These are phyloP conservation scores for Adrianichthys oophorus DNA, from an alignment of 2,797 vertebrate species.

Conservation along the genomic window DNA sequence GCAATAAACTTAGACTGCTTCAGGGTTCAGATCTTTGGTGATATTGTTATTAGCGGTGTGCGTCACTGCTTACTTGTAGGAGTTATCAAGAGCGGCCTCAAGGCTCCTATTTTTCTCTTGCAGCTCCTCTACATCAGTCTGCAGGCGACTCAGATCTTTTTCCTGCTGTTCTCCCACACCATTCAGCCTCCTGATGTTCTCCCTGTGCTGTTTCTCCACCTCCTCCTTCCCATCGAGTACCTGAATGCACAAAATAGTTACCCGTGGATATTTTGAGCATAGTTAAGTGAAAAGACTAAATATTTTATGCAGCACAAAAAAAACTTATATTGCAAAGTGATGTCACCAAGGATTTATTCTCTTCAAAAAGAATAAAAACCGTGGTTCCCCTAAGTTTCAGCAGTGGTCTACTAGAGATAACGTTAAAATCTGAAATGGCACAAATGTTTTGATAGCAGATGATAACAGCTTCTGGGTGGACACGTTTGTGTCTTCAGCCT, in stretches of 20 bases:
- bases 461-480: neutral
- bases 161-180: constrained; percentile 89
- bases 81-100: constrained; percentile 89
- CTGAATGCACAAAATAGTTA: constrained; percentile 62
- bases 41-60: constrained; percentile 8
- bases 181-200: constrained; percentile 94
- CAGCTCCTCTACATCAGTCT: constrained; percentile 83
- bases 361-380: neutral
- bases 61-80: constrained; percentile 85
- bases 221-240: constrained; percentile 96
- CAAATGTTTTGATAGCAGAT: neutral
- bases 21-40: neutral
- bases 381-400: neutral
- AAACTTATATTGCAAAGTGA: neutral
- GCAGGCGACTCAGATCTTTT: constrained; percentile 84
- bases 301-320: neutral
- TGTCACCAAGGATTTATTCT: neutral
- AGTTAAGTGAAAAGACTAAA: neutral
- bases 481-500: constrained; percentile 7
- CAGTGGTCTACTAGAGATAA: too few relatives aligned
- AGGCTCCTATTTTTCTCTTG: constrained; percentile 91
- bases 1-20: too few relatives aligned
- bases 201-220: constrained; percentile 94
- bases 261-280: neutral
- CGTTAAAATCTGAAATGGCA: too few relatives aligned